Conservation (phyloP, 2,888 invertebrate genomes). For the Prenolepis imparis region DNA sequence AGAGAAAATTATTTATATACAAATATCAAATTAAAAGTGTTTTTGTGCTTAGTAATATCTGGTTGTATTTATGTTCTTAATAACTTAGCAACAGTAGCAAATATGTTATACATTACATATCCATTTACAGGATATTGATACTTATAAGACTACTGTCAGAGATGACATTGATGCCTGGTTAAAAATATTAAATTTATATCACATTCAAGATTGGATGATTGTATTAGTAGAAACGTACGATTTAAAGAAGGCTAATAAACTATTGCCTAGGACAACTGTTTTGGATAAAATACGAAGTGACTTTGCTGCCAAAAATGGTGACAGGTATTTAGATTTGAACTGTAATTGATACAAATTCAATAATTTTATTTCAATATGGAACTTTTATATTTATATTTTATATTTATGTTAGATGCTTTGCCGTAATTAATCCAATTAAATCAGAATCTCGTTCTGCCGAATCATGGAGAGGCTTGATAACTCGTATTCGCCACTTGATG, state of each 20-base stretch:
- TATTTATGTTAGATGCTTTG: slow-evolving; percentile 90
- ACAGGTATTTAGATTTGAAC: slow-evolving; percentile 86
- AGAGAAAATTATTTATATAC: slow-evolving; percentile 51
- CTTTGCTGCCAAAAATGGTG: slow-evolving; percentile 95
- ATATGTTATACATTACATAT: not conserved
- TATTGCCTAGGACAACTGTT: slow-evolving; percentile 96
- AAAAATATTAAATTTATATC: slow-evolving; percentile 91
- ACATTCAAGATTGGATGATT: slow-evolving; percentile 97
- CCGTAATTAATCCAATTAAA: slow-evolving; percentile 96
- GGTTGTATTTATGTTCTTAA: not conserved
- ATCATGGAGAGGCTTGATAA: slow-evolving; percentile 95
- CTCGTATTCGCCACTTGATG: slow-evolving; percentile 93
- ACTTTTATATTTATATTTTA: slow-evolving; percentile 1
- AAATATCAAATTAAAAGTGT: slow-evolving; percentile 26
- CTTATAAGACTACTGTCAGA: slow-evolving; percentile 94
- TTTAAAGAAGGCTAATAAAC: slow-evolving; percentile 95
- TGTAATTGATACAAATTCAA: slow-evolving; percentile 8
- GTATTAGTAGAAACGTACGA: slow-evolving; percentile 97
- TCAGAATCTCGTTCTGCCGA: slow-evolving; percentile 96
- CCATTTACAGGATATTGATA: slow-evolving; percentile 93
- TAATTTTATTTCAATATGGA: not conserved
- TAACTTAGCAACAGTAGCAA: not conserved
- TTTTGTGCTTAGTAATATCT: not conserved
- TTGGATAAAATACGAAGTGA: slow-evolving; percentile 97
- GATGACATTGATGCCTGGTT: slow-evolving; percentile 97